A percentile compares a stretch with the other conserved stretches of the same genome.
phyloP scores from a whole-genome alignment of 2,113 vertebrate species.

The Leptosomus discolor region DNA sequence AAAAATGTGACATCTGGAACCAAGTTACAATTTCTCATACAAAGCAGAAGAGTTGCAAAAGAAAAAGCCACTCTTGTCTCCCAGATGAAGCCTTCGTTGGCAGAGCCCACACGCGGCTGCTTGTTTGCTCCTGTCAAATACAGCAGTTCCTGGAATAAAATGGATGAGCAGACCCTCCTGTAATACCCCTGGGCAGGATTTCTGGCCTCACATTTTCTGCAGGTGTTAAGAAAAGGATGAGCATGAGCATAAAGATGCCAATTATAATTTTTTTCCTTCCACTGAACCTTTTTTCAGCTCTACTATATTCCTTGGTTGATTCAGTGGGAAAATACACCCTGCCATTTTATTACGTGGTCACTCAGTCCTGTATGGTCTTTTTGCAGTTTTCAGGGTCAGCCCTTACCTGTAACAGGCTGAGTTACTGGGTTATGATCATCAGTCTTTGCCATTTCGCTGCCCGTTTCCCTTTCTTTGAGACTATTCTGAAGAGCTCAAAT shows the following conservation, averaged over 20 bases:
- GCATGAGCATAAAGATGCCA: not conserved
- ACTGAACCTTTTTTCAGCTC: not conserved
- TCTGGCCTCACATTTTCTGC: not conserved
- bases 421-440: not conserved
- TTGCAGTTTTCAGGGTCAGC: not conserved
- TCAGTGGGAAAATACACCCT: not conserved
- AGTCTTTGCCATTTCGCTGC: not conserved
- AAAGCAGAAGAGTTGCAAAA: not conserved
- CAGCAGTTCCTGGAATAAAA: not conserved
- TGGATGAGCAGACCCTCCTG: not conserved
- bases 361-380: not conserved
- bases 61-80: not conserved
- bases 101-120: rapidly evolving
- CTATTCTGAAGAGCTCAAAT: not conserved
- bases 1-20: constrained; percentile 54
- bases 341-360: rapidly evolving
- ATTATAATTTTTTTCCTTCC: not conserved
- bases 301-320: not conserved
- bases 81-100: not conserved
- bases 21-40: not conserved
- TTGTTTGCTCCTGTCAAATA: not conserved
- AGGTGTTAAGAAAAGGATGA: not conserved
- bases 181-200: not conserved
- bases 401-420: not conserved
- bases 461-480: not conserved